Evolutionary conservation across 2,888 invertebrate genomes (phyloP), one percentile per base, ranked within the genome.

Genomic region (Ormyrus rosae): DNA sequence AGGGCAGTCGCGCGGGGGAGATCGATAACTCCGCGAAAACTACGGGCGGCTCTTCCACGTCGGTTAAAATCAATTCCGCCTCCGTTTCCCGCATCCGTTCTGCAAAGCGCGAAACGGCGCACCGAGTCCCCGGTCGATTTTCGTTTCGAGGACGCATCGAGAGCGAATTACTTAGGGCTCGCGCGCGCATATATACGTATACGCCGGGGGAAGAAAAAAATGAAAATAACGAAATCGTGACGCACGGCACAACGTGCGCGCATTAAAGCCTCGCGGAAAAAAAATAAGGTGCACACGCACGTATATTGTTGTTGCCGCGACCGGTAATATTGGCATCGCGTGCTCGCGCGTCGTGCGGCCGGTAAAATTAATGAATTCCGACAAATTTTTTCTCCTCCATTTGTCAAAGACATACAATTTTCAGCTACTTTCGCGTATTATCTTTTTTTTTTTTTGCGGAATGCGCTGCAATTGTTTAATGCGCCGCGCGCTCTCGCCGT

Each of bases 131-230:
- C 45, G 74, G 51, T 70, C 70, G 64, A 75, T 74, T 70, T 34
- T 1, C 2, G 74, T 11, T n/a, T n/a, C 58, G 34, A 70, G 70
- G 74, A 65, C 53, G 48, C 58, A 75, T 65, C 60, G 53, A 34
- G 34, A 65, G 80, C 80, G 58, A 80, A 74, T 80, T 74, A 80
- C 80, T 80, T 75, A 74, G 79, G 19, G 70, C 6, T 11, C 55
- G 19, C 45, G 45, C 55, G 34, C 55, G 60, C 13, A 13, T 13
- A 13, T 13, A 13, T 13, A 0, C 0, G 0, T 4, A 34, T 3
- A 34, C 3, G 34, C 34, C 34, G 2, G 34, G 34, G 34, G 34
- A 0, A 34, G 4, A 34, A 34, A 48, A 50, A 19, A 53, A 51
- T 19, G 19, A 69, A 69, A 64, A 34, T 13, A 56, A 53, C 71